These are phyloP conservation scores for Macrotis lagotis DNA, from an alignment of 2,113 vertebrate species.

Conservation along the genomic window DNA sequence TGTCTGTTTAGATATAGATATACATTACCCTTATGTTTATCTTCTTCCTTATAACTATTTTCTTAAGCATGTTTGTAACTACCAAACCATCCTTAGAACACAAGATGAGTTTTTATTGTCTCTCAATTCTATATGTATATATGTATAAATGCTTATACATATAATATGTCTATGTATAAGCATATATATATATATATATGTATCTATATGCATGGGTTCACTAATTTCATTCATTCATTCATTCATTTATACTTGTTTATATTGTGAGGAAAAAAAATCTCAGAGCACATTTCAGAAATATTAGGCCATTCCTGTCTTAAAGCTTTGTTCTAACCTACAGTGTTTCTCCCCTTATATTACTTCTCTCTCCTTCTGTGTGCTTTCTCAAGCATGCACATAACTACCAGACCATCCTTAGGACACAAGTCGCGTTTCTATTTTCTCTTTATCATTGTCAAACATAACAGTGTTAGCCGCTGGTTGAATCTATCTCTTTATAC, in stretches of 20 bases:
- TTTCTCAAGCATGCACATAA: background rate
- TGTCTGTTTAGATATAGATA: background rate
- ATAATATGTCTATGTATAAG: background rate
- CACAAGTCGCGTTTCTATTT: background rate
- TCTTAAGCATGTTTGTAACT: background rate
- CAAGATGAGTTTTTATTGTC: too few relatives aligned
- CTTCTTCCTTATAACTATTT: background rate
- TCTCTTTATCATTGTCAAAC: background rate
- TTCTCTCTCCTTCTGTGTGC: background rate
- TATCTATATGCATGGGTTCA: background rate
- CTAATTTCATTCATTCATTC: background rate
- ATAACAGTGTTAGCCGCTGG: slow-evolving; percentile 43
- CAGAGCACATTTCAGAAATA: background rate
- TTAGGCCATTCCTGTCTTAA: background rate
- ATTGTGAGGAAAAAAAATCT: background rate
- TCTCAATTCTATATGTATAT: background rate
- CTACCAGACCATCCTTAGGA: background rate
- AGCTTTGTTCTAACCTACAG: background rate
- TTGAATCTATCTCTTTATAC: slow-evolving; percentile 49
- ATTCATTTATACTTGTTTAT: background rate
- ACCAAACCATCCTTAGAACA: too few relatives aligned
- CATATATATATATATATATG: background rate
- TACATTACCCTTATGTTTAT: background rate
- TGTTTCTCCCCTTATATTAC: background rate
- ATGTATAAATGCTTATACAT: background rate